phyloP scores from a whole-genome alignment of 2,797 vertebrate genomes.

The Chromis chromis region DNA sequence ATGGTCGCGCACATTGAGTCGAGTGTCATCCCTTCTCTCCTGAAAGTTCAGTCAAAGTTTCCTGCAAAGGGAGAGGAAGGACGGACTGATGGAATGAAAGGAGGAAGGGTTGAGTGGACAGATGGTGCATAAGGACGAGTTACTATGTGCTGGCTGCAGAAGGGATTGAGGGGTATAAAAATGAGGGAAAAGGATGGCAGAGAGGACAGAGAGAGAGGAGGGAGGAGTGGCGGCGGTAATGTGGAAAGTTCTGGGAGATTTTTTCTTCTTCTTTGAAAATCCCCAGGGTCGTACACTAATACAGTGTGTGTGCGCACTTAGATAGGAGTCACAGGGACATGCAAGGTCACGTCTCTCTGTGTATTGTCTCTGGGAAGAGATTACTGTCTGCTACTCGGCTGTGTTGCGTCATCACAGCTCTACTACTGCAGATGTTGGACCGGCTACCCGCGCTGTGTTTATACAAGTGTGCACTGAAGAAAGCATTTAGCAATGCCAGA shows the following conservation, averaged over 20 bases:
- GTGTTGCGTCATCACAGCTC: slow-evolving; percentile 55
- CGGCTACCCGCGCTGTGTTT: slow-evolving; percentile 38
- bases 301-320: slow-evolving; percentile 13
- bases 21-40: slow-evolving; percentile 25
- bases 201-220: slow-evolving; percentile 4
- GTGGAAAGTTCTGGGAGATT: slow-evolving; percentile 43
- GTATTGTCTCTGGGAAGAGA: slow-evolving; percentile 69
- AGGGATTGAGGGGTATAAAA: neutral
- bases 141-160: neutral
- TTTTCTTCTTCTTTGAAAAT: slow-evolving; percentile 33
- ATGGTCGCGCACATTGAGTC: slow-evolving; percentile 56
- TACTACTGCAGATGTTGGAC: slow-evolving; percentile 60
- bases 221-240: slow-evolving; percentile 9
- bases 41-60: slow-evolving; percentile 54
- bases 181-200: slow-evolving; percentile 17
- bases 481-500: slow-evolving; percentile 38
- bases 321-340: slow-evolving; percentile 56
- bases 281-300: slow-evolving; percentile 39
- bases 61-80: slow-evolving; percentile 39
- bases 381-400: slow-evolving; percentile 66
- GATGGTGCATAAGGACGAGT: slow-evolving; percentile 3
- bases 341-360: slow-evolving; percentile 64
- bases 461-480: slow-evolving; percentile 34
- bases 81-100: slow-evolving; percentile 5
- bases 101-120: slow-evolving; percentile 2